Evolutionary conservation across 92 coral and sea anemone species (phyloP).

Genomic region (Metridium senile): DNA sequence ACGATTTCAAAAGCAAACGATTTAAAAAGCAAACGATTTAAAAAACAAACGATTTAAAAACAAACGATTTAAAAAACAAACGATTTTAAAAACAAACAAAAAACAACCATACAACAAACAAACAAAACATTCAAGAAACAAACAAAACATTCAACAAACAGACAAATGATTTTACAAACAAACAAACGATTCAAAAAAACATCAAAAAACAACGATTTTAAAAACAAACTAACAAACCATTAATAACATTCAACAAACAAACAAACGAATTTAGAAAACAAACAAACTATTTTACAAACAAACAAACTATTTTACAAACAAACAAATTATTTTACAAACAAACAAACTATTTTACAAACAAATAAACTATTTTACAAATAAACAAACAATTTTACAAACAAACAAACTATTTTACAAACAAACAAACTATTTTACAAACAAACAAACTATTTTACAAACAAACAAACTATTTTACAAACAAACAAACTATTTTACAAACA

Average conservation of each 20-base stretch:
- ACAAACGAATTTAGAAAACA: background rate
- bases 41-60: background rate
- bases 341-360: background rate
- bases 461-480: background rate
- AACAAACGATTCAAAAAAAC: background rate
- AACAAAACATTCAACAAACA: background rate
- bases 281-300: background rate
- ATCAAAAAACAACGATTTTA: background rate
- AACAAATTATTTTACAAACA: background rate
- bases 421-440: background rate
- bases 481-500: background rate
- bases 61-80: background rate
- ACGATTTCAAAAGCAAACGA: background rate
- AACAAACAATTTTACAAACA: background rate
- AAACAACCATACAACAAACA: background rate
- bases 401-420: background rate
- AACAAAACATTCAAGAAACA: background rate
- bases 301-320: background rate
- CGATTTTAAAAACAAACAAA: background rate
- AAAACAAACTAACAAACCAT: background rate
- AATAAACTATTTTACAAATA: background rate
- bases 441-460: background rate
- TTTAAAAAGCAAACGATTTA: background rate
- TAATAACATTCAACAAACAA: background rate
- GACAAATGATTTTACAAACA: slow-evolving; percentile 4